Base-by-base conservation (phyloP, 2,888 invertebrate genomes). In the Oligia strigilis region DNA sequence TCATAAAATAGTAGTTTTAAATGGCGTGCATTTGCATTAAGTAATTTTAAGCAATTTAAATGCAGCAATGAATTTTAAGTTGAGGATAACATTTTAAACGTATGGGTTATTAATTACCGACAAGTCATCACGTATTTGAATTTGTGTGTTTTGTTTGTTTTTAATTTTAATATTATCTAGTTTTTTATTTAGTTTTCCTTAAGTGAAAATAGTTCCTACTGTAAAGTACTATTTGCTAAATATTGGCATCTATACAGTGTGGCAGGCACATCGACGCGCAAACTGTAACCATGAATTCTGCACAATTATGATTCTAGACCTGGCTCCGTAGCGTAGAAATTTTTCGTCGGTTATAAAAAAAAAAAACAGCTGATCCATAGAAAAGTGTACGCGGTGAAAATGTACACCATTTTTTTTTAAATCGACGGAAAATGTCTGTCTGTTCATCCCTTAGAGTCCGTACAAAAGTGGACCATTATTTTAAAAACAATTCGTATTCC, bases 41-140 rank as follows among this genome's bases (percentile, higher is more conserved):
- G 55, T 58, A 80, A 49, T 60, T 58, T 52, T 60, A 2, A 19
- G 1, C 19, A 52, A 49, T 78, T 78, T n/a, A 11, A 49, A 78
- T 78, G n/a, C 49, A 55, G 79, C 36, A 70, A 64, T 66, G 55
- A 66, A 52, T 46, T 69, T 79, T 78, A 29, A 19, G 13, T 29
- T 23, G 66, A 23, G 43, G 23, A 19, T 40, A 9, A n/a, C 36
- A 46, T 58, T 77, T 13, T 65, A 66, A 67, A 36, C 4, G 6
- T 46, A 14, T 49, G 2, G 11, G 23, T 58, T 58, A 46, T 55
- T 40, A 70, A 40, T 49, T n/a, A 29, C 17, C 9, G 40, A 49
- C 3, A 14, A 4, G 5, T 14, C 29, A 2, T 29, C 13, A 49
- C 19, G n/a, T 0, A 55, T n/a, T 46, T 64, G 1, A 6, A 43